Base-by-base conservation (phyloP, 2,888 invertebrate species). In the Pemphredon lugubris region DNA sequence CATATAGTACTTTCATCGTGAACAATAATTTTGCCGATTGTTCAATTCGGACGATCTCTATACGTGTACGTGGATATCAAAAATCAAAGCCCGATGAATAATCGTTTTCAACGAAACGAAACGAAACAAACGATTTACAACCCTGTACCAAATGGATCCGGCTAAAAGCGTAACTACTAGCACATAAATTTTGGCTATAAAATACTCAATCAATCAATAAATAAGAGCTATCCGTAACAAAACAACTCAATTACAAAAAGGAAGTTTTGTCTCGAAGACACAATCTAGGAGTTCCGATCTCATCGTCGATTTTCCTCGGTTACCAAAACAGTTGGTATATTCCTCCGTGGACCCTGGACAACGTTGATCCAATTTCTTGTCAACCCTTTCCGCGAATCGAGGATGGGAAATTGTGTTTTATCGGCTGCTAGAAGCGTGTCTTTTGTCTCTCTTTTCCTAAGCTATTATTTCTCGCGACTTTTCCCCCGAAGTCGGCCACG, bases 151-250 rank as follows among this genome's bases (percentile, higher is more conserved):
- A 45, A 5, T 20, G 18, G 13, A 13, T n/a, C 7, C 23, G 14
- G 13, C 14, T 42, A 26, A 65, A 37, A 9, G 23, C 48, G 20
- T 42, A 50, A 32, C 44, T 47, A 63, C 47, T 11, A 57, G 11
- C 34, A 20, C 13, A 6, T 5, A 20, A 34, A 51, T 39, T 34
- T 55, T 21, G 2, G 21, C 20, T 69, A 54, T 18, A 16, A 58
- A 69, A 42, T 42, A 65, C 47, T 53, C 44, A 37, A 57, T 61
- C 53, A 54, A 71, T 57, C 6, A 9, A 34, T 47, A 47, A 69
- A 57, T 61, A 57, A 47, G 42, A 23, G n/a, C 30, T 47, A 61
- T 53, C 2, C 57, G 61, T 40, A 44, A 0, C 2, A 30, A 42
- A 50, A 39, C 11, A 9, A 45, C 21, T 21, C 37, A 42, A 53